Evolutionary conservation across 1,140 invertebrate species (phyloP).

Genomic region (Cherax quadricarinatus): DNA sequence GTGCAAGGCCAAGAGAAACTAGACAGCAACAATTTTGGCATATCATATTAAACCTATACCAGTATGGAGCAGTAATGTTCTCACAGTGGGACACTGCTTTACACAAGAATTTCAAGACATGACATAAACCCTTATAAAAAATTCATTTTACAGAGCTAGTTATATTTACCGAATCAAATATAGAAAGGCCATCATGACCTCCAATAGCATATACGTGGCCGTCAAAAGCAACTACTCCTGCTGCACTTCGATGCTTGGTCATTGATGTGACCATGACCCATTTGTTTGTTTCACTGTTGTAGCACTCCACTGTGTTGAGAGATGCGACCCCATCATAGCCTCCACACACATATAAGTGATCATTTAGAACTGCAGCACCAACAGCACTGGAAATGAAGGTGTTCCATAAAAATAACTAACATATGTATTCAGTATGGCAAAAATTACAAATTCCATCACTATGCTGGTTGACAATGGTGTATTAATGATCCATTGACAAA

Average conservation of each 20-base stretch:
- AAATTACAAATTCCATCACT: too few relatives aligned
- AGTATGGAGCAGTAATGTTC: too few relatives aligned
- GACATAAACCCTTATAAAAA: background rate
- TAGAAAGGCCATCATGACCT: slow-evolving; percentile 92
- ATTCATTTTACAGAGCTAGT: background rate
- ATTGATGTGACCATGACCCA: slow-evolving; percentile 88
- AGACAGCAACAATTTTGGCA: too few relatives aligned
- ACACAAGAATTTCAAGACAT: too few relatives aligned
- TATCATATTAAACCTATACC: too few relatives aligned
- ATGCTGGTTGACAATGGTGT: too few relatives aligned
- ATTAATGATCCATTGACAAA: too few relatives aligned
- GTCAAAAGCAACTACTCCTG: slow-evolving; percentile 89
- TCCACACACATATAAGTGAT: slow-evolving; percentile 91
- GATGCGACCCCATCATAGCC: slow-evolving; percentile 86
- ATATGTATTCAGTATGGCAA: too few relatives aligned
- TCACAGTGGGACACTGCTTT: too few relatives aligned
- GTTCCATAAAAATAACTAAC: background rate
- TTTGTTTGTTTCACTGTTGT: slow-evolving; percentile 84
- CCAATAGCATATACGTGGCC: slow-evolving; percentile 89
- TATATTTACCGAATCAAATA: slow-evolving; percentile 88
- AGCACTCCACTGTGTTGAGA: slow-evolving; percentile 86
- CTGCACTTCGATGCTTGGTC: slow-evolving; percentile 92
- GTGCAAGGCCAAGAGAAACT: too few relatives aligned
- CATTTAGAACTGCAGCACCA: slow-evolving; percentile 88
- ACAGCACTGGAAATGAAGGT: slow-evolving; percentile 82